These are phyloP conservation scores for Syrista parreyssii DNA, from an alignment of 2,888 invertebrate species.

Conservation along the genomic window DNA sequence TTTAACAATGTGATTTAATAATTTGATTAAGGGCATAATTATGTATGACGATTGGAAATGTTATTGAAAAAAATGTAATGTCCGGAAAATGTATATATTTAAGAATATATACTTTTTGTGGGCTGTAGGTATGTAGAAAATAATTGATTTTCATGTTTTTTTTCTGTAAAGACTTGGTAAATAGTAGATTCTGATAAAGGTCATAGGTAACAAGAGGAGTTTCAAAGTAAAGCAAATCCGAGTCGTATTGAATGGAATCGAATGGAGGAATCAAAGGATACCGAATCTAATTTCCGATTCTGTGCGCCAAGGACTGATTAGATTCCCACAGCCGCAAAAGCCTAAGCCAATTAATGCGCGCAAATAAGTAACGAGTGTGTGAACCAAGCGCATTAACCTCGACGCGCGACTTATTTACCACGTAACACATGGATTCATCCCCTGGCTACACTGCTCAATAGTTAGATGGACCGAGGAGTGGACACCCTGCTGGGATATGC, in stretches of 20 bases:
- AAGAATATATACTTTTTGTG: not conserved
- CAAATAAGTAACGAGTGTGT: slow-evolving; percentile 54
- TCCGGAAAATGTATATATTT: not conserved
- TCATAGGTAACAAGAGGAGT: not conserved
- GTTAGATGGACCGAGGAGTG: slow-evolving; percentile 39
- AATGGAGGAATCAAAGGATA: slow-evolving; percentile 5
- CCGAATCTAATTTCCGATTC: not conserved
- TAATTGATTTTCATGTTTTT: not conserved
- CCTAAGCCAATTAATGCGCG: slow-evolving; percentile 60
- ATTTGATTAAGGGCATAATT: not conserved
- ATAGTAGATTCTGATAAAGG: not conserved
- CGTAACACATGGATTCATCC: slow-evolving; percentile 41
- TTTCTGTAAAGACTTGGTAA: not conserved
- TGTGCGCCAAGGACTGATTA: slow-evolving; percentile 23
- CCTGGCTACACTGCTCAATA: slow-evolving; percentile 45
- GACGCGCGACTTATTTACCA: slow-evolving; percentile 55
- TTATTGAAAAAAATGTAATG: not conserved
- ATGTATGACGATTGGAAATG: not conserved
- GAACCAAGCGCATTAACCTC: slow-evolving; percentile 38
- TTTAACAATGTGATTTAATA: not conserved
- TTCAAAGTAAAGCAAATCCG: not conserved
- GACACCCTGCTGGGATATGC: slow-evolving; percentile 49
- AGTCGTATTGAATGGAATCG: not conserved
- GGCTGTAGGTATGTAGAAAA: not conserved
- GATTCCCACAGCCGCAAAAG: slow-evolving; percentile 34